These are phyloP conservation scores for Metopolophium dirhodum DNA, from an alignment of 1,140 invertebrate species.

Conservation along the genomic window DNA sequence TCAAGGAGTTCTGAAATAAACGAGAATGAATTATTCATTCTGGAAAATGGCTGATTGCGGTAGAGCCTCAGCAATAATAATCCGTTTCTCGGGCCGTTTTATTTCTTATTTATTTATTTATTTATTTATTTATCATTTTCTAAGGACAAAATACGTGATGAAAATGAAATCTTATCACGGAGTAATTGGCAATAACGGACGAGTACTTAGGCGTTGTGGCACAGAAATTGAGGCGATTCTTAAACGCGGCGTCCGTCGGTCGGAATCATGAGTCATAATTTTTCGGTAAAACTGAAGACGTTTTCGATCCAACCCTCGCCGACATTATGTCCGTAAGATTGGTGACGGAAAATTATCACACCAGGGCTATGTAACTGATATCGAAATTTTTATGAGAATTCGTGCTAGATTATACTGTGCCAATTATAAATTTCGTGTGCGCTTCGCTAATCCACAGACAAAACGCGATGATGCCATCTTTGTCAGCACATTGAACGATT, in stretches of 20 bases:
- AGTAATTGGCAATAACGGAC: neutral
- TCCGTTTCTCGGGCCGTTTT: neutral
- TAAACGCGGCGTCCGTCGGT: neutral
- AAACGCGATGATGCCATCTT: too few relatives aligned
- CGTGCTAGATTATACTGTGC: too few relatives aligned
- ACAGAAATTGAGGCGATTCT: neutral
- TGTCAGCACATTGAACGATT: too few relatives aligned
- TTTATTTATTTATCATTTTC: neutral
- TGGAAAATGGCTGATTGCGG: slow-evolving; percentile 10
- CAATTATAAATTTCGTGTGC: too few relatives aligned
- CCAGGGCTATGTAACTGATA: too few relatives aligned
- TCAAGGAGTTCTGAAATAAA: slow-evolving; percentile 20
- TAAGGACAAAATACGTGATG: neutral
- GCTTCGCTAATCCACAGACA: too few relatives aligned
- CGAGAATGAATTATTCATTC: slow-evolving; percentile 16
- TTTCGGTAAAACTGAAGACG: neutral
- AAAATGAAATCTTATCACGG: neutral
- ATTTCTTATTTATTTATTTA: neutral
- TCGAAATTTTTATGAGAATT: too few relatives aligned
- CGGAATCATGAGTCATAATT: neutral
- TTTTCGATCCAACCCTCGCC: neutral
- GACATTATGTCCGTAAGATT: too few relatives aligned
- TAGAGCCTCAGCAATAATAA: neutral
- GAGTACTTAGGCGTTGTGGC: neutral
- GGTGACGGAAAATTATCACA: too few relatives aligned